A percentile compares a stretch with the other conserved stretches of the same genome.
Conservation (phyloP, 2,888 invertebrate genomes). For the Saturnia pavonia region DNA sequence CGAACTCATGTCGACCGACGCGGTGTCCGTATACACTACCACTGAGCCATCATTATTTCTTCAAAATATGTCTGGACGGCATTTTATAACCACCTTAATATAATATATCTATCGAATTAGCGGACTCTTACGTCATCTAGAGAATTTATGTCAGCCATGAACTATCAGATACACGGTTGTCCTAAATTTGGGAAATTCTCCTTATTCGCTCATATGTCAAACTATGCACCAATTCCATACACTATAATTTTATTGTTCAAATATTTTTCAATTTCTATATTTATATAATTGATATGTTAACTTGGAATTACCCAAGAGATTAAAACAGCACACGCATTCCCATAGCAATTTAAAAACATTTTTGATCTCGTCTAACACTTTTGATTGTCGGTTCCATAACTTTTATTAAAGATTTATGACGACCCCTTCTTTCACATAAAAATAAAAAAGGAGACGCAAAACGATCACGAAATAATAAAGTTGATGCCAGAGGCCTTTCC, state of each 20-base stretch:
- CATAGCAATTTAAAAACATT: conserved; percentile 12
- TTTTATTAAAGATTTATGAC: conserved; percentile 40
- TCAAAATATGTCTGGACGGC: no score
- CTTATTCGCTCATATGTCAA: no score
- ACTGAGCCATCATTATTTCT: no score
- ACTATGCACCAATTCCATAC: background rate
- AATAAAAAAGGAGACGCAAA: conserved; percentile 38
- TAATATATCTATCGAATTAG: no score
- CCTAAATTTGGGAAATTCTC: background rate
- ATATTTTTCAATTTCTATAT: background rate
- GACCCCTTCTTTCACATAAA: conserved; percentile 37
- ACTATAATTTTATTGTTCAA: background rate
- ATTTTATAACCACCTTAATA: no score
- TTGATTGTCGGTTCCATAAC: conserved; percentile 28
- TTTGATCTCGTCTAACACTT: conserved; percentile 32
- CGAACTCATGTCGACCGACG: no score
- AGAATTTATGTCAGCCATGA: background rate
- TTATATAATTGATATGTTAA: background rate
- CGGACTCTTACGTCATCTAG: background rate
- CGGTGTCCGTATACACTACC: no score
- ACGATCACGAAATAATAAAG: conserved; percentile 53
- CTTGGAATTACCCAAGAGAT: background rate
- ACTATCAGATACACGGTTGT: background rate
- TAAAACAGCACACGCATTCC: background rate
- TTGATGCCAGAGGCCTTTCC: conserved; percentile 31